Evolutionary conservation across 2,888 invertebrate species (phyloP).

Genomic region (Mythimna ferrago): DNA sequence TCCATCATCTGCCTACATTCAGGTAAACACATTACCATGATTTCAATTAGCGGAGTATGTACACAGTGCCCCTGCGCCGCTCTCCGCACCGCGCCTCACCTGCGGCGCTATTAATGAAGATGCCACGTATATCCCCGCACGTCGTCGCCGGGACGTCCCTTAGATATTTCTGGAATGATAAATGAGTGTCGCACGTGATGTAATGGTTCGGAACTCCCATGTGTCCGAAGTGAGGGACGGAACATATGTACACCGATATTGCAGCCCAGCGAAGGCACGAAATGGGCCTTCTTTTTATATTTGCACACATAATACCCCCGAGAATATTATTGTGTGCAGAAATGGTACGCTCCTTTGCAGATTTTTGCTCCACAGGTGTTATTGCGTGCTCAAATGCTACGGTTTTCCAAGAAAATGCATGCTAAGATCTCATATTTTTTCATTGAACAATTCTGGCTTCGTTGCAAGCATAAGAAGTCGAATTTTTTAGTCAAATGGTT

Average conservation of each 20-base stretch:
- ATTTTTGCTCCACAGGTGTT: conserved; percentile 51
- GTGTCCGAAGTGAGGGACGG: conserved; percentile 67
- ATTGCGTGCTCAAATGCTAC: conserved; percentile 19
- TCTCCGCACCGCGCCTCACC: conserved; percentile 47
- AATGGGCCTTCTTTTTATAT: conserved; percentile 45
- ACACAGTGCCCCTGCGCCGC: conserved; percentile 35
- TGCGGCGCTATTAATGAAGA: conserved; percentile 74
- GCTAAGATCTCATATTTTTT: neutral
- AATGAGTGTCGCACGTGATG: conserved; percentile 79
- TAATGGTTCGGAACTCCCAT: conserved; percentile 71
- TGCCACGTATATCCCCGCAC: conserved; percentile 66
- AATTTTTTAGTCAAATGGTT: conserved; percentile 18
- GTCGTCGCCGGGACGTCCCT: conserved; percentile 71
- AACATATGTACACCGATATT: conserved; percentile 62
- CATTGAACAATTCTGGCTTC: conserved; percentile 1
- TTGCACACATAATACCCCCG: conserved; percentile 38
- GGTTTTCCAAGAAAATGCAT: conserved; percentile 28
- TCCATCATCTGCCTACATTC: conserved; percentile 57
- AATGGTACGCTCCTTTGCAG: conserved; percentile 13
- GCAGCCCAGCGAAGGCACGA: conserved; percentile 40
- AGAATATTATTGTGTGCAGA: conserved; percentile 40
- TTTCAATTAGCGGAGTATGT: conserved; percentile 72
- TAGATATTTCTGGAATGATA: conserved; percentile 80
- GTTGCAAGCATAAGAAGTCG: neutral
- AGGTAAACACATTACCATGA: conserved; percentile 65